phyloP scores from a whole-genome alignment of 2,888 invertebrate genomes.

The Euzophera pinguis region DNA sequence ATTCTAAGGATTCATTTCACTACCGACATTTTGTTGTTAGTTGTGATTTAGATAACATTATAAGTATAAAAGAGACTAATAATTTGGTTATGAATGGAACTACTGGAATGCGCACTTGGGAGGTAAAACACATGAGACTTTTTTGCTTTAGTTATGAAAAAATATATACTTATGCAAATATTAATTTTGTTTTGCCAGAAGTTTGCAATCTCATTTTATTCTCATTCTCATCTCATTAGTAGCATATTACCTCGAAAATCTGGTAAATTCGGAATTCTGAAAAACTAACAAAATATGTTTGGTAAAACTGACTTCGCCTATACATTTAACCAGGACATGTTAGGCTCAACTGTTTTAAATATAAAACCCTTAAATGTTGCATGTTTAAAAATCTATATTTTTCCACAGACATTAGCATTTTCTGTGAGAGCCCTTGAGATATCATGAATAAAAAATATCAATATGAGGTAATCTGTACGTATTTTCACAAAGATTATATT shows the following conservation, averaged over 20 bases:
- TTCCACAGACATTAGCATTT: constrained; percentile 5
- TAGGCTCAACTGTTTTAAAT: no score
- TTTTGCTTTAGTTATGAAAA: no score
- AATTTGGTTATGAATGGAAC: constrained; percentile 88
- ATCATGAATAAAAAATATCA: constrained; percentile 1
- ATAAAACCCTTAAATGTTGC: no score
- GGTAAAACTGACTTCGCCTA: no score
- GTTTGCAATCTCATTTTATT: no score
- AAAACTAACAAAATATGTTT: no score
- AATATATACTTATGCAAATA: no score
- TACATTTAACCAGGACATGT: no score
- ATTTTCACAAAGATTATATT: neutral
- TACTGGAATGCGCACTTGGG: constrained; percentile 89
- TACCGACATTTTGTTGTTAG: constrained; percentile 83
- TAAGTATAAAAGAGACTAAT: constrained; percentile 84
- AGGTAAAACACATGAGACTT: constrained; percentile 81
- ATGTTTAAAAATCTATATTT: constrained; percentile 2
- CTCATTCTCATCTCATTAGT: no score
- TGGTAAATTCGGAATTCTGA: no score
- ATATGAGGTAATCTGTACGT: neutral
- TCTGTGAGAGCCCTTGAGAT: constrained; percentile 4
- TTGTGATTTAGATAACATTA: constrained; percentile 43
- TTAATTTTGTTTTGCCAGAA: no score
- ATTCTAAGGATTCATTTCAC: constrained; percentile 51
- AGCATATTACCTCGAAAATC: no score